Evolutionary conservation across 2,888 invertebrate species (phyloP).

Genomic region (Colletes collaris): DNA sequence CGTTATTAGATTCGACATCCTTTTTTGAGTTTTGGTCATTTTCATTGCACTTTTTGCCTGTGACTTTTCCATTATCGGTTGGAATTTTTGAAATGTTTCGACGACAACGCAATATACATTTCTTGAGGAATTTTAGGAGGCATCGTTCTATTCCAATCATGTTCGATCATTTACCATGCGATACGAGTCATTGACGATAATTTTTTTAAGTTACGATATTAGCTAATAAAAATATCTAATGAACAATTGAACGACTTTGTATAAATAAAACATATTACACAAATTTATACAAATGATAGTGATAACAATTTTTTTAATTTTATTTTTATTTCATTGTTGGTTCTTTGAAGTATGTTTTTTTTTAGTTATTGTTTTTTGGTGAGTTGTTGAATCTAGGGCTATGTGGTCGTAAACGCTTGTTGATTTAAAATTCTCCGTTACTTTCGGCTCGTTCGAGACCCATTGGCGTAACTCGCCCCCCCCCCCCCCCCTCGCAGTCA

Average conservation of each 20-base stretch:
- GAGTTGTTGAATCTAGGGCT: too few species aligned
- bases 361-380: too few species aligned
- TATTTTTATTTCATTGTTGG: neutral
- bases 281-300: neutral
- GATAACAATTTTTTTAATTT: neutral
- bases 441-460: too few species aligned
- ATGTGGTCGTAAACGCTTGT: too few species aligned
- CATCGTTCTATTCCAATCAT: slow-evolving; percentile 35
- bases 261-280: neutral
- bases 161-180: slow-evolving; percentile 10
- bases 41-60: neutral
- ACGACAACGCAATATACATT: neutral
- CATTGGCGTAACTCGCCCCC: too few species aligned
- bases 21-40: neutral
- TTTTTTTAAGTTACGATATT: neutral
- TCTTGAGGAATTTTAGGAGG: slow-evolving; percentile 12
- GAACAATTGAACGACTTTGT: slow-evolving; percentile 41
- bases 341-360: neutral
- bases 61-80: slow-evolving; percentile 10
- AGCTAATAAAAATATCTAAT: neutral
- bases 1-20: neutral
- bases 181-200: slow-evolving; percentile 21
- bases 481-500: too few species aligned
- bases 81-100: slow-evolving; percentile 41
- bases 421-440: too few species aligned